phyloP scores from a whole-genome alignment of 2,113 vertebrate species.

The Spermophilus dauricus region DNA sequence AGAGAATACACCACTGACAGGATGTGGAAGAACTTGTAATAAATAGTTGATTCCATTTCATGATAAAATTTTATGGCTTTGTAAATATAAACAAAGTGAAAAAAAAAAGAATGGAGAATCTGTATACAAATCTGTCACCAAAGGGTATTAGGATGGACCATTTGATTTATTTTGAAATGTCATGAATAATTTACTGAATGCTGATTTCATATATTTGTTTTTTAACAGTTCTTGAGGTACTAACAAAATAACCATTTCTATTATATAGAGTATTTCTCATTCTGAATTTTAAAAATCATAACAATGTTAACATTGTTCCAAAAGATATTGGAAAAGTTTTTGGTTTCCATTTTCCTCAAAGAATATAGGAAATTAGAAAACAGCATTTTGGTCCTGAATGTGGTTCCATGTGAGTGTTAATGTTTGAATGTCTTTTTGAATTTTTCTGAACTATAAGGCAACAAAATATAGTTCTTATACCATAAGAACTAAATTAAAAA shows the following conservation, averaged over 20 bases:
- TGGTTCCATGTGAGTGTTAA: neutral
- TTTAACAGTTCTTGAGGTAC: neutral
- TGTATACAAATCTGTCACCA: neutral
- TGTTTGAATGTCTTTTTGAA: neutral
- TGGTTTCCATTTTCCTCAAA: neutral
- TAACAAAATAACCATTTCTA: neutral
- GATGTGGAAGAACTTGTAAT: neutral
- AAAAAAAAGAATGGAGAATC: neutral
- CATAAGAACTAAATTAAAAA: constrained; percentile 28
- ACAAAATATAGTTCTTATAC: neutral
- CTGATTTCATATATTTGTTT: neutral
- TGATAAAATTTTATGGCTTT: neutral
- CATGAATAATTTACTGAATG: neutral
- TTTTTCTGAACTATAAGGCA: neutral
- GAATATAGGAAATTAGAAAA: neutral
- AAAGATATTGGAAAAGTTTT: neutral
- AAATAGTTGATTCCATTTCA: neutral
- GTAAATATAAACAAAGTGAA: neutral
- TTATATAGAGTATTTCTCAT: neutral
- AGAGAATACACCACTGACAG: neutral
- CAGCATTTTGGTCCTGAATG: neutral
- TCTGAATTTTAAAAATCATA: neutral
- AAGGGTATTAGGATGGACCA: neutral
- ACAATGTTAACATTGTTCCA: neutral
- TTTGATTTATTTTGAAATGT: neutral